Base-by-base conservation (phyloP, 2,113 vertebrate genomes). In the Spermophilus dauricus region DNA sequence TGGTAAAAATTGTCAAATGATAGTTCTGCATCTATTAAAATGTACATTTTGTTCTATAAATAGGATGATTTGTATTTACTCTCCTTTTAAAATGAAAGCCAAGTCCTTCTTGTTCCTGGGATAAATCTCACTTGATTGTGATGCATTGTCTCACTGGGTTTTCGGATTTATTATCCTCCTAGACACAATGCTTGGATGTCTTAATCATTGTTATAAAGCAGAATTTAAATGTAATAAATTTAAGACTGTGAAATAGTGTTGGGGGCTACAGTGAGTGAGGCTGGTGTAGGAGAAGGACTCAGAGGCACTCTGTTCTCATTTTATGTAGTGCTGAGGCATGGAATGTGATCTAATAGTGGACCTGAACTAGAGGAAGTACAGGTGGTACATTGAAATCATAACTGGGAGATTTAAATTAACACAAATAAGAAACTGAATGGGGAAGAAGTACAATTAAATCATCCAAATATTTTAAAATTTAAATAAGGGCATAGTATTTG, bases 401-500 rank as follows among this genome's bases (percentile, higher is more conserved):
- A 75, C 65, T 53, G 6, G 5, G 76, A 45, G 26, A 13, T 34
- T 73, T 90, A 86, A 87, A 90, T 80, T 87, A 84, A 17, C 20
- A 61, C 17, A 80, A 86, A 39, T 10, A 87, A 65, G 26, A 95
- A n/a, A 53, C 70, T 91, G 4, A 2, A 16, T 51, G 51, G 48
- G 42, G 12, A 32, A 80, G 30, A 26, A 91, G 56, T 5, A 73
- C 34, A 4, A 72, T 84, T 24, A 81, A 94, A 65, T 42, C 78
- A 89, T 17, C 12, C 18, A 80, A 26, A 37, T n/a, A 53, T 95
- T 91, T 91, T 93, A 22, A 65, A 61, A 9, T 91, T 69, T 82
- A 93, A 61, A 67, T 17, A 81, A 11, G 7, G 14, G 67, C 4
- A 1, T 4, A 63, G 45, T 95, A 86, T 93, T 89, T 91, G 45